Percentiles rank a stretch among this genome's conserved stretches.
phyloP scores from a whole-genome alignment of 1,140 invertebrate species.

The Diploscapter pachys region DNA sequence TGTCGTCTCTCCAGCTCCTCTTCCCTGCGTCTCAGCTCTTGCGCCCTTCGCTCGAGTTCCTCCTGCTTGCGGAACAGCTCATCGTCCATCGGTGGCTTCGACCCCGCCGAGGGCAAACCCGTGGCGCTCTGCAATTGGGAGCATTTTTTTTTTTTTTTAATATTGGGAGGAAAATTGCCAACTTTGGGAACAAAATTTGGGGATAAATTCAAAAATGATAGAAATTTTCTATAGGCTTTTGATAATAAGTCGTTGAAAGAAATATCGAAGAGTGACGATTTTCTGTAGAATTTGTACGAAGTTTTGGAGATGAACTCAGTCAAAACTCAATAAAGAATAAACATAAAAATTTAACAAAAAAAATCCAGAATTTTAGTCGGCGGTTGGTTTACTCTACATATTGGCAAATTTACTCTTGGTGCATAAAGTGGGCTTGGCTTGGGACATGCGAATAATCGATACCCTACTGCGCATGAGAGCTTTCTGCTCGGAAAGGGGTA shows the following conservation, averaged over 20 bases:
- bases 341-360: background rate
- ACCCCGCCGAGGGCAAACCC: background rate
- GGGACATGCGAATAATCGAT: no score
- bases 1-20: conserved; percentile 53
- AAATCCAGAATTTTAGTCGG: no score
- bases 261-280: background rate
- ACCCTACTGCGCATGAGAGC: no score
- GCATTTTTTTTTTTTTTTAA: background rate
- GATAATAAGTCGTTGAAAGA: background rate
- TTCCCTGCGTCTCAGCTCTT: conserved; percentile 53
- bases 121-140: background rate
- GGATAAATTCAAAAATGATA: background rate
- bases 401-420: no score
- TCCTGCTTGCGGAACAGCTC: conserved; percentile 58
- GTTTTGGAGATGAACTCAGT: background rate
- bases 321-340: background rate
- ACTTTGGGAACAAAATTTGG: background rate
- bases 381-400: no score
- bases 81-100: conserved; percentile 42
- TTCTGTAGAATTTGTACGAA: background rate
- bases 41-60: conserved; percentile 50
- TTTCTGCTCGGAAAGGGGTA: no score
- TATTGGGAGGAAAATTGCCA: background rate
- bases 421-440: no score
- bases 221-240: background rate